Percentiles rank a stretch among this genome's conserved stretches.
Conservation (phyloP, 1,140 invertebrate genomes). For the Pemphigus obesinymphae region DNA sequence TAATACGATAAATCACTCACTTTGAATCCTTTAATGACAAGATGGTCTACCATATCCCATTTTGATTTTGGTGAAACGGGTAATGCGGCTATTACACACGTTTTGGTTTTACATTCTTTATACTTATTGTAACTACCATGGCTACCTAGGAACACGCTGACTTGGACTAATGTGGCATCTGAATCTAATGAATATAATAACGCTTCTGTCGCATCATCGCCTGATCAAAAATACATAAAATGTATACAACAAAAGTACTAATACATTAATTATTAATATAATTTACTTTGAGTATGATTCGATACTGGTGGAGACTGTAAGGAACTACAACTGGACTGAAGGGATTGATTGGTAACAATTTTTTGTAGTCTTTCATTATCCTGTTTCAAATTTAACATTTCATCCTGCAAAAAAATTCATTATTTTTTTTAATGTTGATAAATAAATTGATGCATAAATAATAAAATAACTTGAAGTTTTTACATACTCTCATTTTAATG, state of each 20-base stretch:
- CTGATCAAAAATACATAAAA: background rate
- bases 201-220: background rate
- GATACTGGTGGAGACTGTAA: conserved; percentile 51
- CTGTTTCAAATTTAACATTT: conserved; percentile 93
- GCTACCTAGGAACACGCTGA: conserved; percentile 77
- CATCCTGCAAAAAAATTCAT: conserved; percentile 63
- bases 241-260: background rate
- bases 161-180: conserved; percentile 77
- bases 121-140: conserved; percentile 72
- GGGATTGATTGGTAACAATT: conserved; percentile 73
- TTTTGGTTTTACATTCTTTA: conserved; percentile 60
- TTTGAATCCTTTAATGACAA: conserved; percentile 86
- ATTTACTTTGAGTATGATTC: conserved; percentile 28
- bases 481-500: conserved; percentile 84
- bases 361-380: conserved; percentile 92
- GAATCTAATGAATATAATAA: conserved; percentile 38
- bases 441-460: background rate
- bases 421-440: background rate
- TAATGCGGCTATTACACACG: conserved; percentile 75
- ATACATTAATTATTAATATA: background rate
- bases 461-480: background rate
- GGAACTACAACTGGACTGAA: conserved; percentile 74
- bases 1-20: conserved; percentile 48
- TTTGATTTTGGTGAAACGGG: conserved; percentile 87
- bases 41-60: conserved; percentile 90